phyloP scores from a whole-genome alignment of 2,113 vertebrate genomes.

The Ceyx margarethae region DNA sequence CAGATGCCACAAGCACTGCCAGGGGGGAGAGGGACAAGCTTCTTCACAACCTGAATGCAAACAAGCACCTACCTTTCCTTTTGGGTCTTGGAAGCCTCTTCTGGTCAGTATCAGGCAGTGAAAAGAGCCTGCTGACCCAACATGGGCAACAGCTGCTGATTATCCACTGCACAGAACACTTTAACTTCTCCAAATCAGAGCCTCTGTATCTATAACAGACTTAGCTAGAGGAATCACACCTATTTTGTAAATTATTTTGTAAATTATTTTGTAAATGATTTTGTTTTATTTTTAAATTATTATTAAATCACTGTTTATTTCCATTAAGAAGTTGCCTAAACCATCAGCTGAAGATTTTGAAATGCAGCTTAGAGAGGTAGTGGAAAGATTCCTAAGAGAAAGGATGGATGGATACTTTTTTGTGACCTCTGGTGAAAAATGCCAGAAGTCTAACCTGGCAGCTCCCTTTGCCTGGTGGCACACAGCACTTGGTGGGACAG shows the following conservation, averaged over 20 bases:
- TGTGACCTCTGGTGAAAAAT: not conserved
- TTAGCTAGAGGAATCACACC: not conserved
- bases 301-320: not conserved
- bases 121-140: not conserved
- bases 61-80: not conserved
- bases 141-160: not conserved
- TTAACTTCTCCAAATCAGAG: not conserved
- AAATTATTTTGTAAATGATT: not conserved
- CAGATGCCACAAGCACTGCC: slow-evolving; percentile 62
- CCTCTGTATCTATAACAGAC: not conserved
- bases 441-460: not conserved
- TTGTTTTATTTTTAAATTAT: too few relatives aligned
- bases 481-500: not conserved
- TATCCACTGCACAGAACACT: not conserved
- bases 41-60: not conserved
- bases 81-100: not conserved
- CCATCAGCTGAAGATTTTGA: not conserved
- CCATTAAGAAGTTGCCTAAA: not conserved
- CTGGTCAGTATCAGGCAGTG: not conserved
- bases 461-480: not conserved
- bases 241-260: not conserved
- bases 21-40: not conserved
- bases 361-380: not conserved
- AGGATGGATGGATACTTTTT: not conserved
- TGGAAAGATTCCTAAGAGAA: not conserved